Evolutionary conservation across 2,113 vertebrate species (phyloP), one percentile per base, ranked within the genome.

Genomic region (Chaetodon auriga): DNA sequence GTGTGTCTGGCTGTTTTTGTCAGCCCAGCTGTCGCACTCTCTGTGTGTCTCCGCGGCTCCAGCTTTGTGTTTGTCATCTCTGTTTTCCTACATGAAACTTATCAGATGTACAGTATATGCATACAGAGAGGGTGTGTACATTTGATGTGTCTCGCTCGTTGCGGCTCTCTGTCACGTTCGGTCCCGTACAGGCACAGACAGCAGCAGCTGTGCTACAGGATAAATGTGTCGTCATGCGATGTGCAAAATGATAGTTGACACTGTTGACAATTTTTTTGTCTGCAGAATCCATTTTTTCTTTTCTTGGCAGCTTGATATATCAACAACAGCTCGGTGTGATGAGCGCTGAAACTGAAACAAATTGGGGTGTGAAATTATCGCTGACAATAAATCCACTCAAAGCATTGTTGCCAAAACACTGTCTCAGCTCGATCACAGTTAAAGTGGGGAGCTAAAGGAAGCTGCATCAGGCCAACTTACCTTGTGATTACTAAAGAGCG

Each of bases 1-100:
- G 61, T 76, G 69, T 75, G 49, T 73, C 15, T 83, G 72, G 62
- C 73, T 88, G 55, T 78, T 70, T 79, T 83, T 79, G 87, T 90
- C 81, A 36, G 72, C 82, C 84, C 91, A 92, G 92, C 89, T 92
- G 90, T 90, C 69, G 16, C 48, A 14, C 63, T 90, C 63, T 49
- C 76, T 55, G 57, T 70, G 48, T 68, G 78, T 72, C 71, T 75
- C 35, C 8, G 8, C 25, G 12, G 30, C 54, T 80, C 81, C 43
- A 55, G 78, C 79, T 82, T 81, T 84, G 55, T 79, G 71, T 87
- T 85, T 87, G 78, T 87, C 83, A 68, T 87, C 76, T 83, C 75
- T 68, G 78, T 68, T 84, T 81, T 58, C 73, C 58, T 70, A 61
- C 71, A 72, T 77, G 57, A 80, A 78, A 82, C 74, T 70, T 69